Conservation (phyloP, 2,797 vertebrate species). For the Hozukius guyotensis region DNA sequence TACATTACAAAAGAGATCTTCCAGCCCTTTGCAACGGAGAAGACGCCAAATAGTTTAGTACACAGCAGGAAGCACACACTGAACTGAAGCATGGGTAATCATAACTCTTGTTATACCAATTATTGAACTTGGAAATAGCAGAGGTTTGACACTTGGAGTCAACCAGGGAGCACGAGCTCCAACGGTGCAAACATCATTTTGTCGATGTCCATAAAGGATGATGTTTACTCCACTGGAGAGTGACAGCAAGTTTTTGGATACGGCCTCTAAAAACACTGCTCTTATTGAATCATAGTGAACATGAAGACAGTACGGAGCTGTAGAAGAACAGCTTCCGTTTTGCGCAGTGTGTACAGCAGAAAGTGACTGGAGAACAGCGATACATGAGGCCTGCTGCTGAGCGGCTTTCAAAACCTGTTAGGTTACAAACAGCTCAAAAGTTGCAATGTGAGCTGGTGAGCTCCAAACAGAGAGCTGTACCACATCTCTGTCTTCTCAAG, state of each 20-base stretch:
- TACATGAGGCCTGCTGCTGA: slow-evolving; percentile 61
- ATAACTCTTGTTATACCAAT: slow-evolving; percentile 75
- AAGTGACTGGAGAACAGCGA: slow-evolving; percentile 39
- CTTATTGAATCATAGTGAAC: slow-evolving; percentile 67
- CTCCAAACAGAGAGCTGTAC: slow-evolving; percentile 43
- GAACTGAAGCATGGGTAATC: slow-evolving; percentile 73
- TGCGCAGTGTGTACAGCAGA: slow-evolving; percentile 31
- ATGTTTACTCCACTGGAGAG: slow-evolving; percentile 69
- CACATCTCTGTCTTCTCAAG: background rate
- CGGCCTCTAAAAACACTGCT: slow-evolving; percentile 46
- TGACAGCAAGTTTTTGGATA: slow-evolving; percentile 58
- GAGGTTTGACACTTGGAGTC: slow-evolving; percentile 71
- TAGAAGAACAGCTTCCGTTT: slow-evolving; percentile 25
- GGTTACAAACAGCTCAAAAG: slow-evolving; percentile 50
- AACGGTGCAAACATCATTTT: slow-evolving; percentile 67
- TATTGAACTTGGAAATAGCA: slow-evolving; percentile 73
- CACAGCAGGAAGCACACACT: slow-evolving; percentile 59
- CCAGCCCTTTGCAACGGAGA: slow-evolving; percentile 65
- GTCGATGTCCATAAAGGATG: slow-evolving; percentile 75
- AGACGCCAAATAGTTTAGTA: slow-evolving; percentile 68
- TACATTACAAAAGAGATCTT: slow-evolving; percentile 76
- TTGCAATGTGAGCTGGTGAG: slow-evolving; percentile 31
- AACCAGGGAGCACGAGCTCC: slow-evolving; percentile 57
- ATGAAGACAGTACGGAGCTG: slow-evolving; percentile 39
- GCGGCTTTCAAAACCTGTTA: slow-evolving; percentile 59